These are phyloP conservation scores for Dendrolimus punctatus DNA, from an alignment of 1,140 invertebrate species.

Conservation along the genomic window DNA sequence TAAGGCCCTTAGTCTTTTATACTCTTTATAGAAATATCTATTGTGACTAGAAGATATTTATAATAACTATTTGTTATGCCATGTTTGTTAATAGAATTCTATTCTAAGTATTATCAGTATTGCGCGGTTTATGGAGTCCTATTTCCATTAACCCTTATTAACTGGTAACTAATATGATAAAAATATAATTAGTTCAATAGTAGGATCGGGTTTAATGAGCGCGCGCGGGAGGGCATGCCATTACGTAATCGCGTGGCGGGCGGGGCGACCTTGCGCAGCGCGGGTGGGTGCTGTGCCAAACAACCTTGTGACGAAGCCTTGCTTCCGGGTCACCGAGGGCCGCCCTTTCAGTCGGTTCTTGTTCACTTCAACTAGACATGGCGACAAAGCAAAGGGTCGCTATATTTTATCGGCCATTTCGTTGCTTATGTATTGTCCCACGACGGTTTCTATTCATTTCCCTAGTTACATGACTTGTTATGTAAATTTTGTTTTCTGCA, in stretches of 20 bases:
- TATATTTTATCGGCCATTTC: background rate
- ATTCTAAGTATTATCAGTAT: no score
- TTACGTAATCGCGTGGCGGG: conserved; percentile 14
- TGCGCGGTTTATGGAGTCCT: no score
- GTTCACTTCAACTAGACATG: background rate
- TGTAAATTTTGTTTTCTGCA: no score
- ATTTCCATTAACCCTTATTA: background rate
- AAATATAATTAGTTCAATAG: conserved; percentile 10
- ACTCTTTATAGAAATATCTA: no score
- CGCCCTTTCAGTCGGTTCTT: conserved; percentile 26
- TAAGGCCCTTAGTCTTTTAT: no score
- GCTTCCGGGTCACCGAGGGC: conserved; percentile 59
- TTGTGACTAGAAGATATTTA: no score
- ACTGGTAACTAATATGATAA: background rate
- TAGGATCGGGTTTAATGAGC: conserved; percentile 46
- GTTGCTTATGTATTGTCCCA: no score
- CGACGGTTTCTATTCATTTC: no score
- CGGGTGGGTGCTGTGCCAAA: conserved; percentile 21
- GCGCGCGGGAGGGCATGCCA: conserved; percentile 14
- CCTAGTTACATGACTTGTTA: no score
- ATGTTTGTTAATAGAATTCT: no score
- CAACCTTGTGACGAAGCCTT: conserved; percentile 55
- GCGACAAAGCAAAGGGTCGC: conserved; percentile 3
- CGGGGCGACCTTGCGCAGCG: conserved; percentile 29
- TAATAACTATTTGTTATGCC: no score